Evolutionary conservation across 2,888 invertebrate genomes (phyloP), one percentile per base, ranked within the genome.

Genomic region (Entomobrya proxima): DNA sequence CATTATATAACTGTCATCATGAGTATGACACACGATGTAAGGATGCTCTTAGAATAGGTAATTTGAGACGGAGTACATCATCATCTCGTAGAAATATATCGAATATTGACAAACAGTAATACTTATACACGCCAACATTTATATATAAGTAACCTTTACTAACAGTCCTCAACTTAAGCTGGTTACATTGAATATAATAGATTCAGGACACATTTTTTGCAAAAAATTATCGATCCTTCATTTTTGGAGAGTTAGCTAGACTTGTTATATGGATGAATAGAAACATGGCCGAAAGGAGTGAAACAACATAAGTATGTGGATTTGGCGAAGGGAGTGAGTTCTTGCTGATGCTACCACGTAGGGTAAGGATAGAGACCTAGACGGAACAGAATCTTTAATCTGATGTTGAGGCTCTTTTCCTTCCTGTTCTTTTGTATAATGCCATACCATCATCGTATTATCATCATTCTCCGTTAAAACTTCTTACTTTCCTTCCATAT

Each of bases 311-410:
- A 81, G 67, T 79, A 67, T 67, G 67, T 67, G n/a, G 9, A 37
- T 55, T 67, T 21, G 11, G 24, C 27, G 21, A 21, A 9, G 50
- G 50, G 37, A 35, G 61, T 32, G 21, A 35, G 55, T 61, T 21
- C 32, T 32, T 61, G 61, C 7, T 32, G 37, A 37, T 37, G 64
- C n/a, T n/a, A n/a, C n/a, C n/a, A n/a, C 2, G 64, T 9, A 67
- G 21, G 21, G 21, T 27, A 55, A 7, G 27, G 55, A 5, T 18
- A n/a, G 13, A 72, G 67, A 79, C n/a, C n/a, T n/a, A n/a, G 80
- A 72, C 69, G 80, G 79, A 78, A 67, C 55, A 40, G 79, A 74
- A 81, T 81, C 81, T 81, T 81, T 81, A 81, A 81, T 81, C 81
- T 81, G 81, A 81, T 81, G 81, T 72, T 72, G 81, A 72, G 55